These are phyloP conservation scores for Eulemur macaco DNA, from an alignment of 2,113 vertebrate species.

Conservation along the genomic window DNA sequence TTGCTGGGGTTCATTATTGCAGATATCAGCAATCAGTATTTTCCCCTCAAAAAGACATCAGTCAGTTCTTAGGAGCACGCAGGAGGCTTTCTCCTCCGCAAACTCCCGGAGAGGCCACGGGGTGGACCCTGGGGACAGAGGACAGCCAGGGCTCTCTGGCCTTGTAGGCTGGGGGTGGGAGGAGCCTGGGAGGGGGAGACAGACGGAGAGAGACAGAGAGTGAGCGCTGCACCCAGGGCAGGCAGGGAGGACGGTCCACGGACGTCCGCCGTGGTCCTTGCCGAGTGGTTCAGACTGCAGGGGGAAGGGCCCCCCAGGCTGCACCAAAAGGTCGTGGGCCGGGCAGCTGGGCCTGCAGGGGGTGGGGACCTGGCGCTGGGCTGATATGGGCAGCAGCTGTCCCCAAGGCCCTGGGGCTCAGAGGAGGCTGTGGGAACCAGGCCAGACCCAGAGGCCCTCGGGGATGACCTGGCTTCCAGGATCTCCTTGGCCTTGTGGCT, in stretches of 20 bases:
- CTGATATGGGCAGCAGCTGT: background rate
- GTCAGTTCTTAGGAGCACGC: background rate
- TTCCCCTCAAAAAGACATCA: background rate
- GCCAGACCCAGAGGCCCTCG: background rate
- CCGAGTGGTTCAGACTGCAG: background rate
- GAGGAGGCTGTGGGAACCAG: background rate
- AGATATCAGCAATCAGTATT: slow-evolving; percentile 27
- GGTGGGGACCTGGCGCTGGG: fast-evolving
- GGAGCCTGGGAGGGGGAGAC: no score
- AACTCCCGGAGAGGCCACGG: background rate
- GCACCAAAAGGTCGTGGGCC: background rate
- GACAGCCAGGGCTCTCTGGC: background rate
- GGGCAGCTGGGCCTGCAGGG: no score
- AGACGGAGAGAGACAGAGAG: background rate
- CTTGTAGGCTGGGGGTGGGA: background rate
- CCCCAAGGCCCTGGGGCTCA: background rate
- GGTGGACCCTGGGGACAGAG: background rate
- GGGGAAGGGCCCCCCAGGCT: no score
- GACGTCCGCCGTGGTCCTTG: background rate
- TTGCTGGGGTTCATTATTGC: slow-evolving; percentile 10
- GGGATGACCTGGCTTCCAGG: background rate
- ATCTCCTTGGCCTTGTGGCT: background rate
- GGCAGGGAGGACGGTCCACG: background rate
- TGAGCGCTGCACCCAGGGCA: fast-evolving
- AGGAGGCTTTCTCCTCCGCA: background rate